These are phyloP conservation scores for Trematomus loennbergii DNA, from an alignment of 2,113 vertebrate species.

Conservation along the genomic window DNA sequence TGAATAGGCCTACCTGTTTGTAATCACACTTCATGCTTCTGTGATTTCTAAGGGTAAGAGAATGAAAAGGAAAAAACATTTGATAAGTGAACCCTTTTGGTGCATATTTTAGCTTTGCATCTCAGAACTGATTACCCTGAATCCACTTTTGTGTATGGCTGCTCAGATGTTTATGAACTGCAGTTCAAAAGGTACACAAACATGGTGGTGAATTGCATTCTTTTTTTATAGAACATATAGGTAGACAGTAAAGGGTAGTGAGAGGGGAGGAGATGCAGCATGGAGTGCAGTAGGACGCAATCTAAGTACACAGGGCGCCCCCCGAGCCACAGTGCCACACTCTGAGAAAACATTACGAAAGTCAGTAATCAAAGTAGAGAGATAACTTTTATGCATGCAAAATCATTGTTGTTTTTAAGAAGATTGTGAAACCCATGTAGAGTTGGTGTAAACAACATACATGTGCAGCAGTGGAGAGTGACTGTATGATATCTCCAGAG, in stretches of 20 bases:
- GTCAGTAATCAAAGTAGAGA: constrained; percentile 2
- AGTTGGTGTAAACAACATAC: neutral
- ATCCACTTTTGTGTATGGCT: neutral
- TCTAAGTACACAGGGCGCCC: no score
- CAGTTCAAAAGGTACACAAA: neutral
- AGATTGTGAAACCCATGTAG: constrained; percentile 27
- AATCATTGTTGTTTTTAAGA: neutral
- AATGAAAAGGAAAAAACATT: no score
- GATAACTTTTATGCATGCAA: neutral
- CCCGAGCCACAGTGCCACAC: constrained; percentile 1
- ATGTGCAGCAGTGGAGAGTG: neutral
- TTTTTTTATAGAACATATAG: neutral
- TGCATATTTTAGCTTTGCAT: no score
- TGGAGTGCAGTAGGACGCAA: no score
- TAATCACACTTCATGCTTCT: no score
- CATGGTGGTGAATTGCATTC: neutral
- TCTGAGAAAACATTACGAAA: neutral
- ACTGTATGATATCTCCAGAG: constrained; percentile 29
- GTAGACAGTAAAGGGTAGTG: no score
- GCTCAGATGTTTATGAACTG: neutral
- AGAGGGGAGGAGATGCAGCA: no score
- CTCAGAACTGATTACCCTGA: no score
- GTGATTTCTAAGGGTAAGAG: no score
- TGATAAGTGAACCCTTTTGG: no score
- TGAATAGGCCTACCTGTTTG: no score